A percentile compares a stretch with the other conserved stretches of the same genome.
phyloP scores from a whole-genome alignment of 2,888 invertebrate genomes.

The Eucriotettix oculatus region DNA sequence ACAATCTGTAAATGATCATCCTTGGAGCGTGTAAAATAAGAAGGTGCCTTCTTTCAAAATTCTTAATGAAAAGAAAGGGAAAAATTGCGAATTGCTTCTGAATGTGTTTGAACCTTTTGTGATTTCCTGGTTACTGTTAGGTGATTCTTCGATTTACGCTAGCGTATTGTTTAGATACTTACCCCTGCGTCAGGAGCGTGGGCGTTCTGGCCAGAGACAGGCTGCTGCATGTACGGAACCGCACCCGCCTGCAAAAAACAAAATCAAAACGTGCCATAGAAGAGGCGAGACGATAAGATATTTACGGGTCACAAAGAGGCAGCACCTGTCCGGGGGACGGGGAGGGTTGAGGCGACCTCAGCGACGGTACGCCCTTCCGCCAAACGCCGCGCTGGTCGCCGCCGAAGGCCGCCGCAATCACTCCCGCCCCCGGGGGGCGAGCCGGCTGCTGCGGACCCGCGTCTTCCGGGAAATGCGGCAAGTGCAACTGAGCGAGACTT shows the following conservation, averaged over 20 bases:
- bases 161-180: constrained; percentile 25
- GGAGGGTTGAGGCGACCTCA: constrained; percentile 39
- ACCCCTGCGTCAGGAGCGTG: constrained; percentile 60
- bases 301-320: no score
- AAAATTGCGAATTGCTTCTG: no score
- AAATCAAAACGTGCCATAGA: constrained; percentile 1
- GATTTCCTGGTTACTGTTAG: no score
- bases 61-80: no score
- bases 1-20: no score
- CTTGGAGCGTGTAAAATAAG: no score
- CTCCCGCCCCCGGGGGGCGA: background rate
- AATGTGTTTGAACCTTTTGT: no score
- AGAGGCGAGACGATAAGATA: background rate
- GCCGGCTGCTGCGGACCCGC: no score
- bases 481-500: no score
- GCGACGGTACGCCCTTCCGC: constrained; percentile 28
- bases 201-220: constrained; percentile 60
- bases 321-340: constrained; percentile 32
- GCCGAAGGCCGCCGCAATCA: constrained; percentile 1
- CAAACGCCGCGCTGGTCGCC: constrained; percentile 10
- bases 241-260: constrained; percentile 30
- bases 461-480: no score
- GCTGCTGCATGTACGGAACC: constrained; percentile 52
- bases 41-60: no score
- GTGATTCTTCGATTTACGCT: no score